These are phyloP conservation scores for Drosophila trichaetosa DNA, from an alignment of 2,888 invertebrate genomes.

Conservation along the genomic window DNA sequence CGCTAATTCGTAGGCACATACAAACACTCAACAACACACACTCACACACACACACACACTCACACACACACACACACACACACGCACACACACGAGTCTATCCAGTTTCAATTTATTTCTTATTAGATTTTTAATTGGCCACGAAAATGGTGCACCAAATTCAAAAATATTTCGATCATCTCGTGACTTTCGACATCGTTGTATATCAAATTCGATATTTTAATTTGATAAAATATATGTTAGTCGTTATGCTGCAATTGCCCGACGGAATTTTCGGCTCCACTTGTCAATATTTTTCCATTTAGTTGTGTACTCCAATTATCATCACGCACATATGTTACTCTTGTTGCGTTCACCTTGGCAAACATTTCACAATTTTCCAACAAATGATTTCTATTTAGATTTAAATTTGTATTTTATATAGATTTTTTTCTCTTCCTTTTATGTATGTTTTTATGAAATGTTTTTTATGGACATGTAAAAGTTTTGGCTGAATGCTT, in stretches of 20 bases:
- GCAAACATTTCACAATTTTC: slow-evolving; percentile 24
- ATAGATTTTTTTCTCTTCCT: neutral
- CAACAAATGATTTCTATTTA: slow-evolving; percentile 27
- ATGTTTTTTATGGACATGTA: slow-evolving; percentile 38
- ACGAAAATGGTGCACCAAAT: slow-evolving; percentile 43
- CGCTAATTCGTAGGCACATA: slow-evolving; percentile 14
- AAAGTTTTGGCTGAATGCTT: slow-evolving; percentile 63
- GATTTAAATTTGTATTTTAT: slow-evolving; percentile 16
- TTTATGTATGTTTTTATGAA: slow-evolving; percentile 9
- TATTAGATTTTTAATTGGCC: slow-evolving; percentile 45
- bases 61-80: neutral
- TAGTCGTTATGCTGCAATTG: slow-evolving; percentile 11
- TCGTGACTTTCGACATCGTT: slow-evolving; percentile 11
- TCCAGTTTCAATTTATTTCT: slow-evolving; percentile 23
- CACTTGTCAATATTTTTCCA: slow-evolving; percentile 1
- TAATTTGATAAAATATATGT: slow-evolving; percentile 25
- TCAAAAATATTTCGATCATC: slow-evolving; percentile 36
- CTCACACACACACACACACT: neutral
- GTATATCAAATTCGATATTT: slow-evolving; percentile 15
- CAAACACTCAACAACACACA: neutral
- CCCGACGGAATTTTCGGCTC: slow-evolving; percentile 7
- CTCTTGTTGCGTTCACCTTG: slow-evolving; percentile 3
- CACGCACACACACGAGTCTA: neutral
- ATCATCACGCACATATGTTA: neutral
- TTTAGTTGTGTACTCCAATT: neutral